Conservation (phyloP, 2,797 vertebrate genomes). For the Alca torda region DNA sequence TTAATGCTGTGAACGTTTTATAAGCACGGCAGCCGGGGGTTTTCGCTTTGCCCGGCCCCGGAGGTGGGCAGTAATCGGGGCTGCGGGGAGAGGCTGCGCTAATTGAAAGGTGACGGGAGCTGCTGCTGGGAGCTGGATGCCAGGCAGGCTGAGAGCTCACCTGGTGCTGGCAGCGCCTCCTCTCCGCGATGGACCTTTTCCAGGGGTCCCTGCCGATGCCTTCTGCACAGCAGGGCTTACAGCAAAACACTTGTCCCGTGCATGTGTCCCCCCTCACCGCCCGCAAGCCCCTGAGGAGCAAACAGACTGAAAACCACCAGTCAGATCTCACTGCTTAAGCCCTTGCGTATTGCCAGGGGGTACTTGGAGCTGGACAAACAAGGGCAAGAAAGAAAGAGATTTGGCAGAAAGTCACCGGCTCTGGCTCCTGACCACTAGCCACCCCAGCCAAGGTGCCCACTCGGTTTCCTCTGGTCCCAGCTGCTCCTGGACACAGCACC, state of each 20-base stretch:
- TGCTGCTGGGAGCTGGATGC: background rate
- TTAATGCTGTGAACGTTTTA: background rate
- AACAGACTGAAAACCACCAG: background rate
- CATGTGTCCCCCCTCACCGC: background rate
- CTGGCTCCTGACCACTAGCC: background rate
- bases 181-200: background rate
- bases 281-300: background rate
- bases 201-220: background rate
- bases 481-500: background rate
- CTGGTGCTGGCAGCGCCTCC: background rate
- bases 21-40: background rate
- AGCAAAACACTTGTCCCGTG: background rate
- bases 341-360: background rate
- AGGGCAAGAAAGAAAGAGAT: background rate
- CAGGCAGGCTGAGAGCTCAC: conserved; percentile 1
- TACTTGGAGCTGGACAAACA: background rate
- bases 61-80: background rate
- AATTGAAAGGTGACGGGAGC: background rate
- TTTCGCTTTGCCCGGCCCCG: background rate
- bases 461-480: background rate
- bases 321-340: background rate
- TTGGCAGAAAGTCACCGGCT: background rate
- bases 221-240: background rate
- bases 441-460: fast-evolving
- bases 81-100: background rate